Percentiles rank a stretch among this genome's conserved stretches.
These are phyloP conservation scores for Synchiropus splendidus DNA, from an alignment of 2,113 vertebrate species.

Conservation along the genomic window DNA sequence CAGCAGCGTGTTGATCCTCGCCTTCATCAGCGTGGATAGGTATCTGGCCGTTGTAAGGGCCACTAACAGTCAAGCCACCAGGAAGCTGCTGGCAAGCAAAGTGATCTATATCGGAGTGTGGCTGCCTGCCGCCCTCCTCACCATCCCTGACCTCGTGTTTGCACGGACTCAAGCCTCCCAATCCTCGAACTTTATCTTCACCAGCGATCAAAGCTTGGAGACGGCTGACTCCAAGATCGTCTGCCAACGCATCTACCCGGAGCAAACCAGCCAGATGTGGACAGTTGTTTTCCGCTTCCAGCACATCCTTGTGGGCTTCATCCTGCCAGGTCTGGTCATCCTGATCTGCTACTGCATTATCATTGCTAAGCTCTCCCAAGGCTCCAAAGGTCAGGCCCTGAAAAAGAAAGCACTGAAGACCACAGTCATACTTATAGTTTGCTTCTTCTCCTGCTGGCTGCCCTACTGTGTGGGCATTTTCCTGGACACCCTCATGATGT, in stretches of 20 bases:
- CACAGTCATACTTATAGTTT: conserved; percentile 87
- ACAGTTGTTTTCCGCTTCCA: conserved; percentile 81
- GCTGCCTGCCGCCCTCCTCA: conserved; percentile 84
- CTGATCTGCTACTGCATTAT: conserved; percentile 94
- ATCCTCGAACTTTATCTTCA: conserved; percentile 15
- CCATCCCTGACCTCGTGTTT: conserved; percentile 87
- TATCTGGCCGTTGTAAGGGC: conserved; percentile 91
- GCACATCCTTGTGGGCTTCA: conserved; percentile 86
- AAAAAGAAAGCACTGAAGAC: conserved; percentile 95
- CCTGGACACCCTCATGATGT: conserved; percentile 77
- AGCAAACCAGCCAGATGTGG: conserved; percentile 58
- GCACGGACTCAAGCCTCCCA: conserved; percentile 49
- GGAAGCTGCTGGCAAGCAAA: conserved; percentile 80
- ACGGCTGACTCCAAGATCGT: conserved; percentile 37
- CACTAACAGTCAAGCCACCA: conserved; percentile 82
- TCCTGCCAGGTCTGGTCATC: conserved; percentile 89
- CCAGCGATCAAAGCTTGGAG: neutral
- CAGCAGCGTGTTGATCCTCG: conserved; percentile 92
- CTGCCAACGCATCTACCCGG: conserved; percentile 83
- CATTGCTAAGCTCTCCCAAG: conserved; percentile 80
- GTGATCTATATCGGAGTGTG: conserved; percentile 89
- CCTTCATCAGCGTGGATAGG: conserved; percentile 92
- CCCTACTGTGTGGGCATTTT: conserved; percentile 86
- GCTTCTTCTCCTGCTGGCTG: conserved; percentile 93
- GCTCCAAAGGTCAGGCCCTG: conserved; percentile 79